These are phyloP conservation scores for Halocynthia aurantium DNA, from an alignment of 23 tunicate genomes.

Conservation along the genomic window DNA sequence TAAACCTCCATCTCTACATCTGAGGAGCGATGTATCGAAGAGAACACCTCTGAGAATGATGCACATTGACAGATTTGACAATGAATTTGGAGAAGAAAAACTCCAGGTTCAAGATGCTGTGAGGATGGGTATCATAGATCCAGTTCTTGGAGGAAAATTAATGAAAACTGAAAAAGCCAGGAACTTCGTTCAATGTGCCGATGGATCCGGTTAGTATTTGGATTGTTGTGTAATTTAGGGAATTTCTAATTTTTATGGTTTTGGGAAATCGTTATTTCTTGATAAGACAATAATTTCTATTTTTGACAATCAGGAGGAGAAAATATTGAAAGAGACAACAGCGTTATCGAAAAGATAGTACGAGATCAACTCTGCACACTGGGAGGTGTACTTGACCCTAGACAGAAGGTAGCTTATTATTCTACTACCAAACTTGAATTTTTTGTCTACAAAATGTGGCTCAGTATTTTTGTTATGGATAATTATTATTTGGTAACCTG, in stretches of 20 bases:
- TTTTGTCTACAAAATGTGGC: neutral
- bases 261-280: neutral
- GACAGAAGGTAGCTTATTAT: conserved; percentile 7
- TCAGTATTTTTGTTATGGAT: neutral
- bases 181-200: neutral
- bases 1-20: conserved; percentile 16
- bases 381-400: conserved; percentile 22
- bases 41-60: neutral
- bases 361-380: conserved; percentile 23
- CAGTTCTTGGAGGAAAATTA: conserved; percentile 24
- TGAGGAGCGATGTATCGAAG: neutral
- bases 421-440: neutral
- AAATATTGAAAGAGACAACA: too few relatives aligned
- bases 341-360: conserved; percentile 4
- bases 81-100: conserved; percentile 6
- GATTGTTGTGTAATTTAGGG: neutral
- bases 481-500: neutral
- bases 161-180: conserved; percentile 17
- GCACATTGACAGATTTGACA: neutral
- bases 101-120: conserved; percentile 10
- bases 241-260: neutral
- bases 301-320: too few relatives aligned
- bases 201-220: neutral
- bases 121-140: conserved; percentile 22
- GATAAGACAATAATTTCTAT: neutral